Evolutionary conservation across 2,797 vertebrate species (phyloP).

Genomic region (Parambassis ranga): DNA sequence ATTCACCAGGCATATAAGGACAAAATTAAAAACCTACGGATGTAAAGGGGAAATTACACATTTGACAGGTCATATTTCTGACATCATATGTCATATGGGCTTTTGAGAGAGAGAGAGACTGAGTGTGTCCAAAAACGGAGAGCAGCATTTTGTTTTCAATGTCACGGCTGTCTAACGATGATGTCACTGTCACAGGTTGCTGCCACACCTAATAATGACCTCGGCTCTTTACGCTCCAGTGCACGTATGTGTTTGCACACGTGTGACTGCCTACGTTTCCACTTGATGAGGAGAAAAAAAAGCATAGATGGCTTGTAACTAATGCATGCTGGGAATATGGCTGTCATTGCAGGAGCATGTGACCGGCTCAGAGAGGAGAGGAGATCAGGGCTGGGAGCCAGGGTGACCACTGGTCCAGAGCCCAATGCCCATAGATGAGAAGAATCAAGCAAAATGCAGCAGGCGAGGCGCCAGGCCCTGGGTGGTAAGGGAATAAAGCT

Average conservation of each 20-base stretch:
- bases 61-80: not conserved
- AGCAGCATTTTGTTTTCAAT: conserved; percentile 9
- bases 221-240: conserved; percentile 38
- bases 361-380: conserved; percentile 6
- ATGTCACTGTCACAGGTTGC: conserved; percentile 29
- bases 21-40: not conserved
- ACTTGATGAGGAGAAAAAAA: not conserved
- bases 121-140: conserved; percentile 27
- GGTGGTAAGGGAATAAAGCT: conserved; percentile 3
- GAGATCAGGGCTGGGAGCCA: conserved; percentile 32
- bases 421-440: conserved; percentile 66
- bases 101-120: not conserved
- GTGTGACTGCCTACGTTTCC: conserved; percentile 6
- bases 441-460: conserved; percentile 3
- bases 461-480: conserved; percentile 18
- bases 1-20: not conserved
- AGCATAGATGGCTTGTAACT: conserved; percentile 28
- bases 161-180: conserved; percentile 13
- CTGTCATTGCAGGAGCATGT: conserved; percentile 5
- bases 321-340: conserved; percentile 63
- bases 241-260: not conserved
- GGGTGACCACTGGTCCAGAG: conserved; percentile 44
- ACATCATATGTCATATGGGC: conserved; percentile 1
- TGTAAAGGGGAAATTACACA: not conserved
- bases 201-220: conserved; percentile 35